Conservation (phyloP, 2,888 invertebrate genomes). For the Metacarcinus magister region DNA sequence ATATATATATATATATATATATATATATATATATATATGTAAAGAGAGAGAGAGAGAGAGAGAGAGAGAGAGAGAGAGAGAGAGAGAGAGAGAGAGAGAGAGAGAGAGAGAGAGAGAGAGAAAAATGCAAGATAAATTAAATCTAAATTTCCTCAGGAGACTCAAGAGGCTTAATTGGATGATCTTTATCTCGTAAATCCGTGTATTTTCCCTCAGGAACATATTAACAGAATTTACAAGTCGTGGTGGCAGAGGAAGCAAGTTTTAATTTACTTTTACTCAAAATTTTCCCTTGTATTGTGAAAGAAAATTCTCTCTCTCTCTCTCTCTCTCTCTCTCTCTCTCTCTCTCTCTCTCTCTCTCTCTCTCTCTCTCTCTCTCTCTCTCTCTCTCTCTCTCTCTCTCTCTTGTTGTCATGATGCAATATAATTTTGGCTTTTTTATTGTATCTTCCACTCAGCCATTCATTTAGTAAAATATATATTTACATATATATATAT, state of each 20-base stretch:
- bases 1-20: too few relatives aligned
- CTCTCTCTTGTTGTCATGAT: too few relatives aligned
- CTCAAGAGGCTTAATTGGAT: slow-evolving; percentile 26
- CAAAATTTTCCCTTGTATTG: not conserved
- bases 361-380: not conserved
- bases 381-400: not conserved
- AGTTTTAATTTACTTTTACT: not conserved
- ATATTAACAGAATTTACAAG: not conserved
- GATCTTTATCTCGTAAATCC: not conserved
- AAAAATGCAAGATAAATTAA: too few relatives aligned
- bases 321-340: not conserved
- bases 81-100: too few relatives aligned
- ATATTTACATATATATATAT: too few relatives aligned
- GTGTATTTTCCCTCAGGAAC: not conserved
- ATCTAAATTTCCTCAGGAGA: not conserved
- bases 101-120: too few relatives aligned
- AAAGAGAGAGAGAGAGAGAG: not conserved
- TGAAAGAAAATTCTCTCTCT: not conserved
- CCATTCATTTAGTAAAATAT: not conserved
- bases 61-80: too few relatives aligned
- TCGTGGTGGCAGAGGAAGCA: not conserved
- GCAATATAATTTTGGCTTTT: too few relatives aligned
- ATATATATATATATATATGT: too few relatives aligned
- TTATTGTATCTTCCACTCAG: not conserved
- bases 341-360: slow-evolving; percentile 19